A percentile compares a stretch with the other conserved stretches of the same genome.
Conservation (phyloP, 2,113 vertebrate species). For the Gavia stellata region DNA sequence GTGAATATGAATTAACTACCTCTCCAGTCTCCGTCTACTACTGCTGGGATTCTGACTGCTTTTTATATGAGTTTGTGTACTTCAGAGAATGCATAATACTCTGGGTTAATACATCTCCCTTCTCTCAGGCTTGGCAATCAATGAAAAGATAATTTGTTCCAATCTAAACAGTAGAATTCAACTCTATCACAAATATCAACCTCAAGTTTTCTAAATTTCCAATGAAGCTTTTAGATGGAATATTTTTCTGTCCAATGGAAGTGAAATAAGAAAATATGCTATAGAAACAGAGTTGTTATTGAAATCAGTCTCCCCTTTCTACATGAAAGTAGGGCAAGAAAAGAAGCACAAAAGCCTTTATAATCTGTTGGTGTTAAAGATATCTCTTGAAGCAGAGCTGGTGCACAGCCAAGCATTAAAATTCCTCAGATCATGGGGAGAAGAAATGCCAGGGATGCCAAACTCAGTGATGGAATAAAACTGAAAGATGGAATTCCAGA, state of each 20-base stretch:
- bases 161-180: not conserved
- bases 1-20: not conserved
- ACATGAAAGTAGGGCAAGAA: not conserved
- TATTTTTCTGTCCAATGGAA: not conserved
- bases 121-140: not conserved
- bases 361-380: not conserved
- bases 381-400: not conserved
- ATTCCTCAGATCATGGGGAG: not conserved
- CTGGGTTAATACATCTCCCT: not conserved
- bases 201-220: not conserved
- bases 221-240: not conserved
- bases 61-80: not conserved
- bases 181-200: not conserved
- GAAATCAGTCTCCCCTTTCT: not conserved
- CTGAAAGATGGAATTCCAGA: not conserved
- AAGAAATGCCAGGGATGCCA: not conserved
- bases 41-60: not conserved
- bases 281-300: not conserved
- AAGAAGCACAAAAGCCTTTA: not conserved
- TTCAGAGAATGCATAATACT: not conserved
- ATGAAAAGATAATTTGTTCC: not conserved
- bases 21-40: not conserved
- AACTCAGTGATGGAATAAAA: not conserved
- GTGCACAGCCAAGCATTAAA: not conserved
- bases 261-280: not conserved